phyloP scores from a whole-genome alignment of 1,140 invertebrate species.

The Campoletis sonorensis region DNA sequence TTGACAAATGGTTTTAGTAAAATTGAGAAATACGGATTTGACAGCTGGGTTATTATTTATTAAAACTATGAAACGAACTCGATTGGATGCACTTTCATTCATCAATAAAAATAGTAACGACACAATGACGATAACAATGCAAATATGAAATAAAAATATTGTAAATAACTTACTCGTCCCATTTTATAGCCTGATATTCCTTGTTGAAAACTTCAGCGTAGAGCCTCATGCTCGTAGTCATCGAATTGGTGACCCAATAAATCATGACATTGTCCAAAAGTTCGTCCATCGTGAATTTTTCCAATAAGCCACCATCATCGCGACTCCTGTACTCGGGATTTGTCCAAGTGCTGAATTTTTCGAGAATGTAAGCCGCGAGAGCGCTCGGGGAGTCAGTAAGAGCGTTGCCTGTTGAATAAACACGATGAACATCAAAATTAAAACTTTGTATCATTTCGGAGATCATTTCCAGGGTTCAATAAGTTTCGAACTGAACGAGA shows the following conservation, averaged over 20 bases:
- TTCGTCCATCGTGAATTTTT: slow-evolving; percentile 83
- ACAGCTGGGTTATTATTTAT: no score
- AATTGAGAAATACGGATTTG: no score
- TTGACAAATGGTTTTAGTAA: no score
- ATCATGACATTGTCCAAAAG: slow-evolving; percentile 93
- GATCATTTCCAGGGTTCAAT: no score
- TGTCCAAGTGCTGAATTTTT: slow-evolving; percentile 90
- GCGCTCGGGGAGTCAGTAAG: slow-evolving; percentile 84
- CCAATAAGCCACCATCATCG: slow-evolving; percentile 84
- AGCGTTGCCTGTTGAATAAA: slow-evolving; percentile 58
- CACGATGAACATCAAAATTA: background rate
- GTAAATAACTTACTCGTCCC: slow-evolving; percentile 75
- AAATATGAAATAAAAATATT: slow-evolving; percentile 31
- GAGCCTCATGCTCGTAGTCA: slow-evolving; percentile 86
- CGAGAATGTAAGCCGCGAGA: slow-evolving; percentile 88
- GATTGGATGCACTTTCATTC: no score
- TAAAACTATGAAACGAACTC: no score
- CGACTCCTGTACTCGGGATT: slow-evolving; percentile 78
- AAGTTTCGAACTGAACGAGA: no score
- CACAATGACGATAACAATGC: no score
- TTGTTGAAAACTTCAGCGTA: slow-evolving; percentile 82
- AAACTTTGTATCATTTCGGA: no score
- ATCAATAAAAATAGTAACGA: no score
- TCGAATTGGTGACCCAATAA: slow-evolving; percentile 88
- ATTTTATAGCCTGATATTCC: slow-evolving; percentile 65